Base-by-base conservation (phyloP, 2,888 invertebrate species). In the Zygaena filipendulae region DNA sequence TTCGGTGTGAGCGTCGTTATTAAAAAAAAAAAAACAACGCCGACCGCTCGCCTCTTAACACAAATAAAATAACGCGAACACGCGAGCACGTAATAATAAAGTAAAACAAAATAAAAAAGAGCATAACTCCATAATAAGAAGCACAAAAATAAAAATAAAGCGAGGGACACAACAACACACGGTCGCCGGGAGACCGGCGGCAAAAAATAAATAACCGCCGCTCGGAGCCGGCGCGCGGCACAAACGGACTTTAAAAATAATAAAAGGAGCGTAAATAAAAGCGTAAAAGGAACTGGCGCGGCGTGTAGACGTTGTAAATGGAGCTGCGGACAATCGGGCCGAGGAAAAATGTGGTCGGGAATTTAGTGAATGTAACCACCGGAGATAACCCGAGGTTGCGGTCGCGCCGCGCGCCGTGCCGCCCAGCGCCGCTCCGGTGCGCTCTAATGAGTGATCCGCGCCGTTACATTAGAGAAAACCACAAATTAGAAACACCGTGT, bases 201-300 rank as follows among this genome's bases (percentile, higher is more conserved):
- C 71, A 74, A 74, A 72, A 77, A 79, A 77, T 71, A 77, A 74
- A 74, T 67, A 74, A 75, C 70, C 63, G 54, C 54, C 63, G 54
- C 53, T 64, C 67, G 66, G 61, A 61, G 64, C 68, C 71, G 72
- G 71, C 68, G 71, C 71, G 72, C 74, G 69, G 72, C 71, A 74
- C 75, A 79, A 77, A 77, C 74, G 71, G 70, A 72, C 71, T 75
- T 72, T 71, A 68, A 72, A 79, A 75, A 75, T 72, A 77, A 77
- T 74, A 77, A 77, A 77, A 75, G 70, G 69, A 74, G 67, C 71
- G 74, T 75, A 79, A 77, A 79, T 75, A 77, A 77, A 77, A 75
- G 74, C 74, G 75, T 79, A 74, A 75, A 77, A 75, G 77, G 74
- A 74, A 72, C 77, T 72, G 71, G 71, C 60, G 67, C 71, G 64